Evolutionary conservation across 2,113 vertebrate species (phyloP), one percentile per base, ranked within the genome.

Genomic region (Zosterops borbonicus): DNA sequence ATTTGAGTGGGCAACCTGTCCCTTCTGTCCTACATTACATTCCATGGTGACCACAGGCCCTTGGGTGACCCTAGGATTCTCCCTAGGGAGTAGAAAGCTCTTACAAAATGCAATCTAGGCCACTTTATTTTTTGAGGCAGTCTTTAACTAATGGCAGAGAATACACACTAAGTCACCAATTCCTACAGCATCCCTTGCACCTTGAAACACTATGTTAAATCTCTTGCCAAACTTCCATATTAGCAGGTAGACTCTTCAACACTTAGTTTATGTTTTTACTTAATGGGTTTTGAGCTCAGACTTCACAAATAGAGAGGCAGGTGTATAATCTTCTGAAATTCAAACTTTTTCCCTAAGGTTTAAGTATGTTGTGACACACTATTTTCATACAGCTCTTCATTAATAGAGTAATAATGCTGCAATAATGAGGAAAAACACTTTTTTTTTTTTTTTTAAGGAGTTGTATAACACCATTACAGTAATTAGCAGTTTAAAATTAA

Each of bases 401-500:
- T 85, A 73, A 37, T 70, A 96, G 92, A 88, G 86, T 67, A 93
- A 70, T 94, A 76, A 79, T 71, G 52, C 56, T 73, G 37, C 44
- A 95, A 90, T 50, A 92, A 64, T 16, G 39, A 65, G 19, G 31
- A 88, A 94, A 90, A 24, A 0, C 44, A 83, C 56, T 35, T 35
- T 82, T 95, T 9, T 4, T 41, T 60, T 80, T 87, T 87, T 87
- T 87, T 87, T 47, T 8, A 92, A 87, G 60, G 13, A 94, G 29
- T 53, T 87, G 31, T 39, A 37, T 77, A 44, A 84, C 52, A 94
- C 82, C 74, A 49, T 63, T 87, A 77, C 62, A 87, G 71, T 67
- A 97, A 96, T 96, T 89, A 97, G 95, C 53, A 96, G 82, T 92
- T 79, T 87, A 74, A 46, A 95, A 81, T 29, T 89, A 83, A 90